phyloP scores from a whole-genome alignment of 2,888 invertebrate genomes.

The Exocentrus adspersus region DNA sequence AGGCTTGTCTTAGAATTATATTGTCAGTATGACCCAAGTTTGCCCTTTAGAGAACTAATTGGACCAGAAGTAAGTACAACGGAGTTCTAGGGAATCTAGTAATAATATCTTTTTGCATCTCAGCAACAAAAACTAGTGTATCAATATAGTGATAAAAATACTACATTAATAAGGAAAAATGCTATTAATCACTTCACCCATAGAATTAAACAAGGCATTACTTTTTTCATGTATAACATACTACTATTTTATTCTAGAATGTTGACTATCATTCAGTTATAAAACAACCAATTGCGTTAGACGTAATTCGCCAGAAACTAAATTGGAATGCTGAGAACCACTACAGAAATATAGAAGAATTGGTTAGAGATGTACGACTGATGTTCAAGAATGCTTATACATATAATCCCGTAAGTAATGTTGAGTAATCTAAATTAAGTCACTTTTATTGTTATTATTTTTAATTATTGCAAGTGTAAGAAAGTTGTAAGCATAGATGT shows the following conservation, averaged over 20 bases:
- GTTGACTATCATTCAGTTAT: constrained; percentile 77
- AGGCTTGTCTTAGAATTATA: constrained; percentile 89
- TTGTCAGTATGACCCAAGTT: constrained; percentile 90
- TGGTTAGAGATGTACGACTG: constrained; percentile 83
- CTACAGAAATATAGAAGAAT: constrained; percentile 79
- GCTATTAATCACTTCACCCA: constrained; percentile 4
- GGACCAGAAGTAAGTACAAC: constrained; percentile 74
- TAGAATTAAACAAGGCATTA: too few species aligned
- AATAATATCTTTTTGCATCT: too few species aligned
- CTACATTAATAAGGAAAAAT: too few species aligned
- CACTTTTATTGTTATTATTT: too few species aligned
- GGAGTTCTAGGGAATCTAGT: too few species aligned
- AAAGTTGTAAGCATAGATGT: too few species aligned
- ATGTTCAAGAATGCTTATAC: constrained; percentile 89
- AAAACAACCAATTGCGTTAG: constrained; percentile 85
- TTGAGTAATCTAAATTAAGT: too few species aligned
- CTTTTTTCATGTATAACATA: constrained; percentile 5
- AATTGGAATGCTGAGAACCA: constrained; percentile 77
- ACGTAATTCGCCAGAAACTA: constrained; percentile 82
- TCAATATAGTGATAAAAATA: too few species aligned
- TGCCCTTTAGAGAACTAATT: constrained; percentile 88
- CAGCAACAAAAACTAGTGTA: too few species aligned
- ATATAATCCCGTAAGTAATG: constrained; percentile 80
- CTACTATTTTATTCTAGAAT: constrained; percentile 65
- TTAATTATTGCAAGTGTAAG: too few species aligned